A percentile compares a stretch with the other conserved stretches of the same genome.
Conservation (phyloP, 2,888 invertebrate genomes). For the Brenthis ino region DNA sequence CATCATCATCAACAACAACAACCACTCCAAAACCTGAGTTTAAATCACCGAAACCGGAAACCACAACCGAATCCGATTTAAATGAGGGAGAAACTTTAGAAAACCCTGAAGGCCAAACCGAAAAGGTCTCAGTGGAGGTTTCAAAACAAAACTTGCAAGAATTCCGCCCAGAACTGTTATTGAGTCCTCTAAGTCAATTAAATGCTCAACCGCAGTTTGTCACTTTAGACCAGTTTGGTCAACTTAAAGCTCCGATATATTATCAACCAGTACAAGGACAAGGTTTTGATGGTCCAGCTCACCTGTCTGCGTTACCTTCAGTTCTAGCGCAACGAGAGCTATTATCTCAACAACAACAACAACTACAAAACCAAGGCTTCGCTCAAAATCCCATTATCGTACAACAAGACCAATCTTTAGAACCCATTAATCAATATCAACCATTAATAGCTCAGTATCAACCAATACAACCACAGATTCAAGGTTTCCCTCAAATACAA, state of each 20-base stretch:
- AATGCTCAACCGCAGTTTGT: constrained; percentile 64
- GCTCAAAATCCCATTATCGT: constrained; percentile 46
- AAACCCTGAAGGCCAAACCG: constrained; percentile 47
- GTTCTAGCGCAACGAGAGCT: constrained; percentile 64
- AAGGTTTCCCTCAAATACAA: constrained; percentile 49
- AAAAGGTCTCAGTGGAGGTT: constrained; percentile 66
- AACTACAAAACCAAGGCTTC: constrained; percentile 51
- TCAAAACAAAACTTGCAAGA: constrained; percentile 70
- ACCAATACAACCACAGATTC: constrained; percentile 39
- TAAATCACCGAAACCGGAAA: constrained; percentile 45
- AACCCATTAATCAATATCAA: constrained; percentile 47
- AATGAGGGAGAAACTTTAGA: constrained; percentile 63
- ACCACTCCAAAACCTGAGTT: constrained; percentile 43
- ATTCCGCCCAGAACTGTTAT: constrained; percentile 68
- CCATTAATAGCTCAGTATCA: constrained; percentile 45
- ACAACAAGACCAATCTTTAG: constrained; percentile 43
- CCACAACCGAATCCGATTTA: constrained; percentile 58
- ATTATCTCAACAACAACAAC: constrained; percentile 43
- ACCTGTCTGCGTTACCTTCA: constrained; percentile 68
- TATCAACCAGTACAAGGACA: constrained; percentile 59
- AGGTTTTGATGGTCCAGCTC: constrained; percentile 65
- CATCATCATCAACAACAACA: constrained; percentile 49
- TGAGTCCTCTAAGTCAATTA: constrained; percentile 65
- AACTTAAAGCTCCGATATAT: constrained; percentile 55
- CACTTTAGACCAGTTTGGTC: constrained; percentile 57